Evolutionary conservation across 2,888 invertebrate genomes (phyloP).

Genomic region (Sepioteuthis lessoniana): DNA sequence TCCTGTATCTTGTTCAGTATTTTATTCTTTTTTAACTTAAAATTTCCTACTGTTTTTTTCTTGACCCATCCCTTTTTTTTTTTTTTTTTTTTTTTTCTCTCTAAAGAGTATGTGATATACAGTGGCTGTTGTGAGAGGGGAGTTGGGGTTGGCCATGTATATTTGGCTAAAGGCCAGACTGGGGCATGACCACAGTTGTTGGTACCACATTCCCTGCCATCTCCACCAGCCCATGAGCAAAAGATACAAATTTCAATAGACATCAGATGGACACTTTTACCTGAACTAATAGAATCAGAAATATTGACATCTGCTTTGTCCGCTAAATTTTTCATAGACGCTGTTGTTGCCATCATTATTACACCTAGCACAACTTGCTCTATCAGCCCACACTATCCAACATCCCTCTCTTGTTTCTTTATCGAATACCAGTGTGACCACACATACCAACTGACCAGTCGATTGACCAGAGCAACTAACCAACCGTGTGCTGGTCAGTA

Average conservation of each 20-base stretch:
- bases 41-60: neutral
- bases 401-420: neutral
- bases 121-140: neutral
- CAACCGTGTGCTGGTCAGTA: neutral
- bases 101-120: neutral
- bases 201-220: neutral
- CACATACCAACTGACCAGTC: slow-evolving; percentile 20
- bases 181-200: neutral
- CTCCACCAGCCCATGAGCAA: neutral
- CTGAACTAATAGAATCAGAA: neutral
- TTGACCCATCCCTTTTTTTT: neutral
- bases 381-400: neutral
- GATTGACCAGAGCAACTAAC: neutral
- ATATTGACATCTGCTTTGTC: slow-evolving; percentile 33
- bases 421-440: slow-evolving; percentile 33
- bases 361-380: neutral
- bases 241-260: slow-evolving; percentile 8
- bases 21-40: neutral
- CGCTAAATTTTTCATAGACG: neutral
- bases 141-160: slow-evolving; percentile 1
- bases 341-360: neutral
- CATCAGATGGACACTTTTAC: slow-evolving; percentile 23
- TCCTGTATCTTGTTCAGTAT: neutral
- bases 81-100: too few relatives aligned
- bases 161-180: slow-evolving; percentile 21